Percentiles rank a stretch among this genome's conserved stretches.
Evolutionary conservation across 2,113 vertebrate species (phyloP).

Genomic region (Chloroceryle aenea): DNA sequence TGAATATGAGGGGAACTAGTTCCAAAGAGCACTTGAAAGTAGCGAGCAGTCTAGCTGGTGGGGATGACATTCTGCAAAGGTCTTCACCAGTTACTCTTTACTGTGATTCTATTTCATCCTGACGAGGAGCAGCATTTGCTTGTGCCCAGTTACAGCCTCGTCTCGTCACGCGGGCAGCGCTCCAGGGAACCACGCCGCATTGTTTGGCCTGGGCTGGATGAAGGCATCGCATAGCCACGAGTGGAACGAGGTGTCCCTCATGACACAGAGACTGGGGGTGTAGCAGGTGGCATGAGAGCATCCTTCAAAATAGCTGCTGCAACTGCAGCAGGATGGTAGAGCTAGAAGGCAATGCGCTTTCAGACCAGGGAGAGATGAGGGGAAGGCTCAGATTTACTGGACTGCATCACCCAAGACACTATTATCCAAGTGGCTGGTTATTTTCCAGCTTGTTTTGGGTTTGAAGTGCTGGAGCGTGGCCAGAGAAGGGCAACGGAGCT

Average conservation of each 20-base stretch:
- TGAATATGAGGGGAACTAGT: not conserved
- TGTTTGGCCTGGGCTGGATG: not conserved
- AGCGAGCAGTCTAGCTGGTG: not conserved
- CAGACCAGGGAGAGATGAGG: not conserved
- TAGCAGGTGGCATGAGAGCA: not conserved
- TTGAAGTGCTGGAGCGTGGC: not conserved
- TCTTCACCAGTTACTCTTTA: not conserved
- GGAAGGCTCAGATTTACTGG: not conserved
- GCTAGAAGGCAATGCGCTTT: not conserved
- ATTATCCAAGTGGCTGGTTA: rapidly evolving
- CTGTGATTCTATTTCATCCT: not conserved
- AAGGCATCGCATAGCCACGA: not conserved
- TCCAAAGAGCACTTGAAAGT: not conserved
- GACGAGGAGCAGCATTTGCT: not conserved
- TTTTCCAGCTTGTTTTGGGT: not conserved
- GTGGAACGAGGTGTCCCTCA: not conserved
- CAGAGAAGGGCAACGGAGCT: too few species aligned
- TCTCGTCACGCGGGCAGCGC: rapidly evolving
- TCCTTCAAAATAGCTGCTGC: not conserved
- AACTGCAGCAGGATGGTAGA: not conserved
- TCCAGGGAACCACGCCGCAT: not conserved
- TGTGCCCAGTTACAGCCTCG: rapidly evolving
- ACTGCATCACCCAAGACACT: too few species aligned
- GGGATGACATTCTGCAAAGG: not conserved
- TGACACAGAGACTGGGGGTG: rapidly evolving